phyloP scores from a whole-genome alignment of 2,113 vertebrate genomes.

The Arothron firmamentum region DNA sequence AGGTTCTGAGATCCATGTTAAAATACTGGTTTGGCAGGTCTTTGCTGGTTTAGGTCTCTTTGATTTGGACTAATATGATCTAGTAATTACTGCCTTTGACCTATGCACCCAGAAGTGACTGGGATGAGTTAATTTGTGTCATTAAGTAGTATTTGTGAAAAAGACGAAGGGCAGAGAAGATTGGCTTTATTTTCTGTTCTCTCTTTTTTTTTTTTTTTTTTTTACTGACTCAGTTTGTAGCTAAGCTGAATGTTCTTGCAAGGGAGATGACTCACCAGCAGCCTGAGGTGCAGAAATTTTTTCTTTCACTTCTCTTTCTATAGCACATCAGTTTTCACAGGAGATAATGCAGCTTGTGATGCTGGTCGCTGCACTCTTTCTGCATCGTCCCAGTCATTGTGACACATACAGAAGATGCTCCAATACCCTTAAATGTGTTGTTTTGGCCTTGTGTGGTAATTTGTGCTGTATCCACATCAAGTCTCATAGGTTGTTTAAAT shows the following conservation, averaged over 20 bases:
- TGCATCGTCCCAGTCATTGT: conserved; percentile 47
- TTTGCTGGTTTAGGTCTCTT: conserved; percentile 24
- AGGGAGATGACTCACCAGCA: conserved; percentile 73
- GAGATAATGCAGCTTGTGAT: conserved; percentile 41
- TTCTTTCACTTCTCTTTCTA: conserved; percentile 70
- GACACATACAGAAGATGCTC: conserved; percentile 17
- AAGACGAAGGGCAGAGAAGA: conserved; percentile 32
- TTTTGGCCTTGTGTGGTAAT: conserved; percentile 51
- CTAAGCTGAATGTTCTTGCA: conserved; percentile 72
- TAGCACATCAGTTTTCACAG: conserved; percentile 62
- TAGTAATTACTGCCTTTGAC: conserved; percentile 11
- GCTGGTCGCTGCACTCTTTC: conserved; percentile 18
- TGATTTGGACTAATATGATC: conserved; percentile 29
- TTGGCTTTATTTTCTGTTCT: conserved; percentile 23
- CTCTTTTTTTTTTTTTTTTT: conserved; percentile 25
- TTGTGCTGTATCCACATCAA: conserved; percentile 57
- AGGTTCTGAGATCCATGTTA: conserved; percentile 57
- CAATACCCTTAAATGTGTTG: conserved; percentile 36
- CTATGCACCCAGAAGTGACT: conserved; percentile 19
- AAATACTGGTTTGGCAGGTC: conserved; percentile 30
- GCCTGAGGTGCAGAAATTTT: conserved; percentile 70
- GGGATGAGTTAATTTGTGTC: conserved; percentile 22
- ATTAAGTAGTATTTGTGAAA: conserved; percentile 22
- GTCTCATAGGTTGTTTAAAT: conserved; percentile 62
- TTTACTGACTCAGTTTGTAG: conserved; percentile 65